Evolutionary conservation across 2,113 vertebrate species (phyloP), one percentile per base, ranked within the genome.

Genomic region (Agelaius tricolor): DNA sequence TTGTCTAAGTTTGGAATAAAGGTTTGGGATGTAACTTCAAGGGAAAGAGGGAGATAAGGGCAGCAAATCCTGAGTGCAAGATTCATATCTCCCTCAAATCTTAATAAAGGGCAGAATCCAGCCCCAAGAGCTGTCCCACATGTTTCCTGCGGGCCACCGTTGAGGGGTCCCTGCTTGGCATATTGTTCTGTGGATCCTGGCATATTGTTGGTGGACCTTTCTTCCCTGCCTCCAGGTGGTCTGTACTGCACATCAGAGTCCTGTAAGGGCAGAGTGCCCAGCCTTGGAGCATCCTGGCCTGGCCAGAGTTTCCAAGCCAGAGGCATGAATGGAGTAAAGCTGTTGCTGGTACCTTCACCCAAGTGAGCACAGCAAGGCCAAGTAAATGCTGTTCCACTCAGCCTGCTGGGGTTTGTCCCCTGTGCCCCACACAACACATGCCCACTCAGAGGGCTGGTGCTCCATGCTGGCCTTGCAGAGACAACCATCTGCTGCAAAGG

Each of bases 371-470:
- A 92, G 78, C 41, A 28, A 90, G 26, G 43, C 39, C 20, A 92
- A 82, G 22, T 23, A 74, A 81, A 61, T 8, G 10, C 57, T 57
- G 21, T 37, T 79, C 52, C 23, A 4, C 43, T 71, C 10, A 6
- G 15, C 35, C 62, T 63, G 31, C 54, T 39, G 35, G 26, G 23
- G 5, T 41, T 59, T 71, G n/a, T 59, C 43, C 21, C 51, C 65
- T 9, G 9, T 68, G 54, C 23, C 54, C 69, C 61, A 72, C 22
- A 44, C 23, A 31, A 10, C 7, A 13, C 4, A 1, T 3, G 24
- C 7, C 52, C 2, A 0, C 24, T 47, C 35, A n/a, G 57, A 41
- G 19, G 24, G 15, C 4, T 5, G 0, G 22, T 46, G 61, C n/a
- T 79, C 47, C 39, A 13, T 1, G 5, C 14, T 1, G 6, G 17